Base-by-base conservation (phyloP, 2,113 vertebrate species). In the Cavia aperea region DNA sequence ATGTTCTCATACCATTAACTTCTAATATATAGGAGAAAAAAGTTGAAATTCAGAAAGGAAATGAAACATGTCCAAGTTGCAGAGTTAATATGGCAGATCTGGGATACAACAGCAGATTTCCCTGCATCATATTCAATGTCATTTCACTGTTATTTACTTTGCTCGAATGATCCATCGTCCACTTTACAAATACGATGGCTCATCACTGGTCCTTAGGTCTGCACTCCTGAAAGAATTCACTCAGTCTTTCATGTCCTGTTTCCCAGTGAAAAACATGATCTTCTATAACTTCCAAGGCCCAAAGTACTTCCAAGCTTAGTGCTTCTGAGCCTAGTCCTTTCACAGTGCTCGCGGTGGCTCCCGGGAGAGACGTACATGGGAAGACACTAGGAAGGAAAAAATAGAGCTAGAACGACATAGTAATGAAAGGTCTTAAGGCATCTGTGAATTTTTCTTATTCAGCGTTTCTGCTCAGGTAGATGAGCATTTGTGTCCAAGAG, bases 1-100 rank as follows among this genome's bases (percentile, higher is more conserved):
- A 5, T 92, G 75, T 93, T 81, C 81, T 96, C 89, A 51, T 36
- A 21, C 60, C 29, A 68, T 83, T 51, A 46, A 5, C 26, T 23
- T 95, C 62, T 3, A 7, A 60, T 77, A 68, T 70, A 72, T 33
- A 70, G 65, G 51, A 36, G 62, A 77, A 78, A 92, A 70, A 72
- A 77, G 51, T 2, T 72, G 60, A 85, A 46, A 49, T 33, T 77
- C 70, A 13, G n/a, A 91, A 56, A 63, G 84, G 49, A 2, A 90
- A 49, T 21, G 23, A 24, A n/a, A 4, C 33, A 3, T 21, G 15
- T 60, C 65, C n/a, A 36, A 26, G 19, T 29, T 43, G 2, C n/a
- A 63, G 43, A 77, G 70, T 33, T 87, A 43, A 43, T 15, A 15
- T 4, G 49, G 51, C 56, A 81, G 63, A 83, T 11, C 0, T 43